phyloP scores from a whole-genome alignment of 2,113 vertebrate species.

The Mesoclemmys tuberculata region DNA sequence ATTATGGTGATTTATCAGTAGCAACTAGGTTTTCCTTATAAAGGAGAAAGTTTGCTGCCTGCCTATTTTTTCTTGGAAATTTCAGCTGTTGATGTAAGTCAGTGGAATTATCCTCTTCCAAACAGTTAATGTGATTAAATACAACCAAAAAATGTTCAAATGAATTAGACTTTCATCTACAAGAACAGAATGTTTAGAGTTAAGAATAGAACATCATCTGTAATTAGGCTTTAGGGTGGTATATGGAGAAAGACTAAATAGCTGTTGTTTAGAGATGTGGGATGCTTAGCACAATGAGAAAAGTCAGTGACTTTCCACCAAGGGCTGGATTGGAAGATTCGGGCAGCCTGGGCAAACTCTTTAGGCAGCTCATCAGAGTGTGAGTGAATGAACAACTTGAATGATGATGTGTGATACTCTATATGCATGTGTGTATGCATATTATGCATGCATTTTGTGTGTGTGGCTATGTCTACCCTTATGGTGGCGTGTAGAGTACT shows the following conservation, averaged over 20 bases:
- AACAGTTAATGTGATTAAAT: conserved; percentile 28
- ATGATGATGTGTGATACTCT: neutral
- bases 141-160: neutral
- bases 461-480: neutral
- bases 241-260: neutral
- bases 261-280: neutral
- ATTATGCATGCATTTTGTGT: too few relatives aligned
- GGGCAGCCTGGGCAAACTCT: neutral
- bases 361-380: neutral
- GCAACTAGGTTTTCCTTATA: conserved; percentile 24
- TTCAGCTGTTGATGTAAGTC: conserved; percentile 17
- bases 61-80: conserved; percentile 29
- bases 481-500: neutral
- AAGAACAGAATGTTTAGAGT: conserved; percentile 16
- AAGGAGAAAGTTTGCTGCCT: conserved; percentile 36
- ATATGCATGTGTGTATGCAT: too few relatives aligned
- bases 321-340: neutral
- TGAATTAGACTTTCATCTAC: conserved; percentile 22
- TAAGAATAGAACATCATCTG: neutral
- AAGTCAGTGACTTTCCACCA: neutral
- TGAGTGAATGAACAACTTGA: neutral
- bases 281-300: neutral
- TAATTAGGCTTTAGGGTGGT: neutral
- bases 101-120: conserved; percentile 37
- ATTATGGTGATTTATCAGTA: conserved; percentile 9